Conservation (phyloP, 1,140 invertebrate species). For the Drosophila bipectinata region DNA sequence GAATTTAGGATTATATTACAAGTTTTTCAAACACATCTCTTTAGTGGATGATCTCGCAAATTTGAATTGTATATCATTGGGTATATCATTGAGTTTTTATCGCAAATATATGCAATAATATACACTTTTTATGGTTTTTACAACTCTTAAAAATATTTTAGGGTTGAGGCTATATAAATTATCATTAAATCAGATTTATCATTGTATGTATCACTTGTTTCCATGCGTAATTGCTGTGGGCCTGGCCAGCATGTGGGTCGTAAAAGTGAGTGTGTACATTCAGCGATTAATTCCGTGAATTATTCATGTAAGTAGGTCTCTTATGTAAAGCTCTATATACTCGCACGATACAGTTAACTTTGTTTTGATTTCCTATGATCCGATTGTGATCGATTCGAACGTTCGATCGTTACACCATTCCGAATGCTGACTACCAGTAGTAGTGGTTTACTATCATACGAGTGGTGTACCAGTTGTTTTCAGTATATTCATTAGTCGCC, state of each 20-base stretch:
- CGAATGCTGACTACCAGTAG: background rate
- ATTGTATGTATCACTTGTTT: slow-evolving; percentile 20
- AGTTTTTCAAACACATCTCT: background rate
- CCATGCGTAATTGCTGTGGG: slow-evolving; percentile 15
- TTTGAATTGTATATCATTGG: background rate
- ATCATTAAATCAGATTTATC: slow-evolving; percentile 24
- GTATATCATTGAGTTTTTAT: background rate
- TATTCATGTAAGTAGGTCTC: slow-evolving; percentile 36
- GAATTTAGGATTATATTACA: background rate
- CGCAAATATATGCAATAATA: background rate
- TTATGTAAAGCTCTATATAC: slow-evolving; percentile 35
- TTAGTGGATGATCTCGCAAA: background rate
- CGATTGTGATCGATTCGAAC: slow-evolving; percentile 38
- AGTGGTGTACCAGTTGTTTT: slow-evolving; percentile 1
- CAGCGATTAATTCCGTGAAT: slow-evolving; percentile 5
- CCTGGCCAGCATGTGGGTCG: slow-evolving; percentile 23
- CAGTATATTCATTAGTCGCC: slow-evolving; percentile 24
- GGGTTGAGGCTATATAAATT: slow-evolving; percentile 13
- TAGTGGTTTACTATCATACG: too few relatives aligned
- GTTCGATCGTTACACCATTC: slow-evolving; percentile 34
- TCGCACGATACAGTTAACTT: slow-evolving; percentile 20
- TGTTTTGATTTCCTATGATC: slow-evolving; percentile 19
- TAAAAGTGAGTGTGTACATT: slow-evolving; percentile 29
- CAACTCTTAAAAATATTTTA: slow-evolving; percentile 16
- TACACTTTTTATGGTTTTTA: background rate